Evolutionary conservation across 2,797 vertebrate genomes (phyloP).

Genomic region (Bradypodion pumilum): DNA sequence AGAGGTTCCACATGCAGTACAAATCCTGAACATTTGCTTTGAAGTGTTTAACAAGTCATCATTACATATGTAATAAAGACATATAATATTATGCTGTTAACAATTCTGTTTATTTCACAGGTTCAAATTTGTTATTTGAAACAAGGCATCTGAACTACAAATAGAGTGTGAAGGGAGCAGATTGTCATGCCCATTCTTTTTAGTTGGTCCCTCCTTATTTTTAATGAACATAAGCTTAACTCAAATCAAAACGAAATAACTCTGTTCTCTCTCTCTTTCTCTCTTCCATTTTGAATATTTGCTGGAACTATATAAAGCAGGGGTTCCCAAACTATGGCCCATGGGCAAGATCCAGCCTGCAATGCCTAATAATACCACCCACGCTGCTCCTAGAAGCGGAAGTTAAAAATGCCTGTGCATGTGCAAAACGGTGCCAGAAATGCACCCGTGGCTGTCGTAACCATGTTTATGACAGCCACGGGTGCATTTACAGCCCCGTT

Average conservation of each 20-base stretch:
- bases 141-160: not conserved
- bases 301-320: not conserved
- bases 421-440: too few relatives aligned
- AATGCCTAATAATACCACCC: too few relatives aligned
- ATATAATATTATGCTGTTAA: not conserved
- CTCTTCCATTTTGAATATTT: not conserved
- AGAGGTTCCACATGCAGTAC: not conserved
- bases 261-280: not conserved
- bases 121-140: slow-evolving; percentile 11
- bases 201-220: not conserved
- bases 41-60: not conserved
- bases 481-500: too few relatives aligned
- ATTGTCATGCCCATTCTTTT: not conserved
- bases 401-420: too few relatives aligned
- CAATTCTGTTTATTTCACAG: not conserved
- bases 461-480: too few relatives aligned
- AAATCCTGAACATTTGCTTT: too few relatives aligned
- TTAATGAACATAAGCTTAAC: not conserved
- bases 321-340: too few relatives aligned
- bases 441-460: too few relatives aligned
- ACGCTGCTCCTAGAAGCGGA: too few relatives aligned
- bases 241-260: not conserved
- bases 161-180: not conserved
- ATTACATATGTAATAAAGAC: slow-evolving; percentile 14
- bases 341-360: too few relatives aligned